Base-by-base conservation (phyloP, 2,888 invertebrate species). In the Quadroppia sp. region DNA sequence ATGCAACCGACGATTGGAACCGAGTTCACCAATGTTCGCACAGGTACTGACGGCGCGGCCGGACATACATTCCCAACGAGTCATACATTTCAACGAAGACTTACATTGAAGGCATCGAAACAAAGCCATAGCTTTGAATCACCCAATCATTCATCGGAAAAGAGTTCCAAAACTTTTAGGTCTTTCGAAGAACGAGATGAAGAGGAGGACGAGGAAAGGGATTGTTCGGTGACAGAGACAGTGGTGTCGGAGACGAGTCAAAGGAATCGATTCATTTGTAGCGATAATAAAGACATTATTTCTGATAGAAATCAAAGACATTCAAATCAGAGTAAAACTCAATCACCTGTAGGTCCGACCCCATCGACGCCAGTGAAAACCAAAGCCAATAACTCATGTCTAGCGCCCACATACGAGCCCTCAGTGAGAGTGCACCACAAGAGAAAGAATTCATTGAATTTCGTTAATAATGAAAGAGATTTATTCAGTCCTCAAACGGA, bases 11-110 rank as follows among this genome's bases (percentile, higher is more conserved):
- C 67, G 36, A 40, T 67, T 1, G 67, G 36, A 7, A 70, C 25
- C 23, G 70, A 70, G 15, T 70, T 70, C 70, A 70, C 70, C 13
- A 70, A 70, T 28, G 48, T 70, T 70, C 25, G 70, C 20, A 70
- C 42, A 2, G 25, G 45, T 2, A 32, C 61, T 61, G 61, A 61
- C 3, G 17, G 36, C 13, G 15, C 32, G 17, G 32, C 15, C 32
- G 28, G 61, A 28, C 61, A 61, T 61, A 32, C 61, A n/a, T 61
- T 61, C 36, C 32, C 32, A 17, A 23, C 53, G 25, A 70, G 30
- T 36, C 42, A 42, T 28, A 70, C 36, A 9, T 70, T 70, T 70
- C 71, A 71, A 23, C 20, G 71, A 20, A 40, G 71, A n/a, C 53
- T 48, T 6, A 71, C 71, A 45, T 45, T 71, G 32, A 71, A 45